phyloP scores from a whole-genome alignment of 2,797 vertebrate genomes.

The Ctenochaetus hawaiiensis region DNA sequence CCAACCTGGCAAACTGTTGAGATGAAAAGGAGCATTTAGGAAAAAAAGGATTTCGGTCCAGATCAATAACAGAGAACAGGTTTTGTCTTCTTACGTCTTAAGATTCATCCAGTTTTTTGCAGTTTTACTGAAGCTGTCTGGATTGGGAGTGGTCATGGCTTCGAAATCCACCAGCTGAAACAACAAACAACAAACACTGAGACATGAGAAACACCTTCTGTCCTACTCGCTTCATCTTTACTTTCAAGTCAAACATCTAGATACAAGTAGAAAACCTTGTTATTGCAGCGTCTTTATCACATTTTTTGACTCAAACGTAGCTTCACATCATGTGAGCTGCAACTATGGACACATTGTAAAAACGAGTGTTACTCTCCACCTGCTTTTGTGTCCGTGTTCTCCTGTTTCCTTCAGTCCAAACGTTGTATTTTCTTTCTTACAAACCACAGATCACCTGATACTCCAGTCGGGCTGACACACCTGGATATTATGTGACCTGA shows the following conservation, averaged over 20 bases:
- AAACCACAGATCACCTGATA: not conserved
- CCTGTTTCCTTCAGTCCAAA: not conserved
- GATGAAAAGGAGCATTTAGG: slow-evolving; percentile 10
- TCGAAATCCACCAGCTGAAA: slow-evolving; percentile 96
- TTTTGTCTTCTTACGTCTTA: slow-evolving; percentile 86
- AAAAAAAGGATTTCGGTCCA: not conserved
- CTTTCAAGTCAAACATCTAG: too few relatives aligned
- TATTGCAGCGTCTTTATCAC: too few relatives aligned
- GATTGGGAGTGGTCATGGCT: slow-evolving; percentile 94
- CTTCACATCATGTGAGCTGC: too few relatives aligned
- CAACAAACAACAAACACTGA: slow-evolving; percentile 6
- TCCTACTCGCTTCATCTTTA: too few relatives aligned
- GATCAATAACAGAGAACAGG: accelerated
- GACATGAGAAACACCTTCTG: not conserved
- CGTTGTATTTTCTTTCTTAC: not conserved
- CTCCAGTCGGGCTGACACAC: not conserved
- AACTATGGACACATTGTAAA: too few relatives aligned
- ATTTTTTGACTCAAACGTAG: too few relatives aligned
- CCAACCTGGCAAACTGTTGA: slow-evolving; percentile 90
- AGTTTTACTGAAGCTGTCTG: slow-evolving; percentile 94
- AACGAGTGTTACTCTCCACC: too few relatives aligned
- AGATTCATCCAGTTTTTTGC: slow-evolving; percentile 96
- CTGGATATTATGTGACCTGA: not conserved
- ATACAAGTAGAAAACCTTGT: too few relatives aligned
- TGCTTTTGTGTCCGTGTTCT: not conserved